Percentiles rank a stretch among this genome's conserved stretches.
These are phyloP conservation scores for Spatula clypeata DNA, from an alignment of 2,797 vertebrate species.

Conservation along the genomic window DNA sequence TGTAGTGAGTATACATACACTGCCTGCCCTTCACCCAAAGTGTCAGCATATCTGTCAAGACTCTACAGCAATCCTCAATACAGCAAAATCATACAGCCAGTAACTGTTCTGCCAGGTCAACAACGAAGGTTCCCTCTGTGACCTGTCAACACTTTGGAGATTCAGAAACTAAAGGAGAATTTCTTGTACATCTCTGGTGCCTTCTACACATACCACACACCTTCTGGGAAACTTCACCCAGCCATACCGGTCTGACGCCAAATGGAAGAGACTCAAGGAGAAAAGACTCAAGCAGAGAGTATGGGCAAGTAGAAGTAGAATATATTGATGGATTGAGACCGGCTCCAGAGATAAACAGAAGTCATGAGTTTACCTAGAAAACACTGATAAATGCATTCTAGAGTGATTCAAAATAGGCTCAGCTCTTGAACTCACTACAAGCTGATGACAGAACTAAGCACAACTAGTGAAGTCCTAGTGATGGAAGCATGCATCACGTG, in stretches of 20 bases:
- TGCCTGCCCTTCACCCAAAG: not conserved
- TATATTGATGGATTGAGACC: not conserved
- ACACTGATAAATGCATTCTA: not conserved
- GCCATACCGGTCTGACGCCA: not conserved
- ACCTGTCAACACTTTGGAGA: not conserved
- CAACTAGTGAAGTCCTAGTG: not conserved
- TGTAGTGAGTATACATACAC: not conserved
- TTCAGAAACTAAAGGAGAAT: not conserved
- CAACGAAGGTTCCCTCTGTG: not conserved
- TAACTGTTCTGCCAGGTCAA: not conserved
- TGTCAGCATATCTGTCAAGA: not conserved
- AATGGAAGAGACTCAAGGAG: not conserved
- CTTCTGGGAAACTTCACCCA: not conserved
- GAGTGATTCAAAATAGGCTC: not conserved
- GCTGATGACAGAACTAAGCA: not conserved
- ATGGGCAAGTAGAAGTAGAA: not conserved
- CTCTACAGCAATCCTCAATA: not conserved
- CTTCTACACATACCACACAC: not conserved
- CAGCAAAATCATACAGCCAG: not conserved
- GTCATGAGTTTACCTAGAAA: not conserved
- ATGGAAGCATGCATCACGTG: fast-evolving
- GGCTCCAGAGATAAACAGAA: not conserved
- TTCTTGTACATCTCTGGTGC: not conserved
- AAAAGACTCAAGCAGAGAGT: not conserved
- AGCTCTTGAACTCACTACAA: not conserved